Percentiles rank a stretch among this genome's conserved stretches.
Conservation (phyloP, 2,113 vertebrate genomes). For the Tragelaphus strepsiceros region DNA sequence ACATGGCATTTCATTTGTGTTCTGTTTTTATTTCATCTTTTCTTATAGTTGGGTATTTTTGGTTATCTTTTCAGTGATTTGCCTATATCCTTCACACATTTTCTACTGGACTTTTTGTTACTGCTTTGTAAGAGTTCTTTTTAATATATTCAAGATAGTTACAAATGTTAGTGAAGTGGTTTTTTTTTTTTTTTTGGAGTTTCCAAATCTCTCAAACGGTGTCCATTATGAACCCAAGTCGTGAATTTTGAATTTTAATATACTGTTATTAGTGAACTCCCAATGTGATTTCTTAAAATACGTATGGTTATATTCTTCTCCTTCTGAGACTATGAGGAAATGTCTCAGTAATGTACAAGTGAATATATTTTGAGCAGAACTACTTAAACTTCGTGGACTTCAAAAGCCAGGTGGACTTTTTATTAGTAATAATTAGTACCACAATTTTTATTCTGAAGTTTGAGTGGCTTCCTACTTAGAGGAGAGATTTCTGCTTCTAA, state of each 20-base stretch:
- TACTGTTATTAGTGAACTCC: neutral
- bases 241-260: conserved; percentile 1
- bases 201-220: conserved; percentile 27
- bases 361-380: neutral
- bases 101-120: neutral
- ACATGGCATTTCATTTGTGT: conserved; percentile 17
- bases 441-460: conserved; percentile 12
- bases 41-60: neutral
- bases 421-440: neutral
- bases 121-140: neutral
- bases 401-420: neutral
- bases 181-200: neutral
- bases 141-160: conserved; percentile 6
- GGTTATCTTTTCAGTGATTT: neutral
- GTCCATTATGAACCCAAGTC: neutral
- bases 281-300: conserved; percentile 19
- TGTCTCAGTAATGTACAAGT: neutral
- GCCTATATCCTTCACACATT: neutral
- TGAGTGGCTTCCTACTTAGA: neutral
- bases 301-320: neutral
- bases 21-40: conserved; percentile 29
- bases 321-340: neutral
- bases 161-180: neutral
- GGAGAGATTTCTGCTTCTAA: neutral
- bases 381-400: neutral